Conservation (phyloP, 2,797 vertebrate genomes). For the Tapirus indicus region DNA sequence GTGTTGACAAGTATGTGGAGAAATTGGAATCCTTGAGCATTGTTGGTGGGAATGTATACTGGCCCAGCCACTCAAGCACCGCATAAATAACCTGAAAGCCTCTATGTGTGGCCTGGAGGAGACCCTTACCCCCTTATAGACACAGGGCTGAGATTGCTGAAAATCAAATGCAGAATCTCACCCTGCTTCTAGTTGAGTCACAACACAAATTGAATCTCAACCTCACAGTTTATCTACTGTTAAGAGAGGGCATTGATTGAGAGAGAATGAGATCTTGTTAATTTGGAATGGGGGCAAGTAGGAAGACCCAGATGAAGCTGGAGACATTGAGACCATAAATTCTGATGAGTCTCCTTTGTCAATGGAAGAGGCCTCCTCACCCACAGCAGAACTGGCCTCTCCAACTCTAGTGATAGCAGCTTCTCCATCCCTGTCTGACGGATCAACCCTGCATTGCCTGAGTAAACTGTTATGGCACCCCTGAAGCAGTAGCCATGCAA, state of each 20-base stretch:
- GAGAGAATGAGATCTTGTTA: neutral
- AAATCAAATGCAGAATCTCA: neutral
- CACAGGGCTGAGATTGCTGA: neutral
- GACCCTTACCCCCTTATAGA: neutral
- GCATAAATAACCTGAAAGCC: neutral
- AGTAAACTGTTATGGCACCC: neutral
- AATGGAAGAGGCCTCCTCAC: too few species aligned
- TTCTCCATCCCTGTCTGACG: neutral
- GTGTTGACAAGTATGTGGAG: neutral
- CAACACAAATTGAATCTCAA: neutral
- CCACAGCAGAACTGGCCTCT: too few species aligned
- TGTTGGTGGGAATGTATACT: neutral
- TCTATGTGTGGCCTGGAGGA: neutral
- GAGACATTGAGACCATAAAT: neutral
- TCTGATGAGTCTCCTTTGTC: too few species aligned
- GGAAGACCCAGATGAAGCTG: neutral
- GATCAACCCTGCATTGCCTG: neutral
- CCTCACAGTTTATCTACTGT: too few species aligned
- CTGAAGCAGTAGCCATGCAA: neutral
- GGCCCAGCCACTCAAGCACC: too few species aligned
- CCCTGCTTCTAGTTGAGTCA: neutral
- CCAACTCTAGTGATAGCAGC: neutral
- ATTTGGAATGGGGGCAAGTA: too few species aligned
- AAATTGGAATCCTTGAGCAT: neutral
- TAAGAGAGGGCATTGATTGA: neutral